These are phyloP conservation scores for Delia radicum DNA, from an alignment of 1,140 invertebrate species.

Conservation along the genomic window DNA sequence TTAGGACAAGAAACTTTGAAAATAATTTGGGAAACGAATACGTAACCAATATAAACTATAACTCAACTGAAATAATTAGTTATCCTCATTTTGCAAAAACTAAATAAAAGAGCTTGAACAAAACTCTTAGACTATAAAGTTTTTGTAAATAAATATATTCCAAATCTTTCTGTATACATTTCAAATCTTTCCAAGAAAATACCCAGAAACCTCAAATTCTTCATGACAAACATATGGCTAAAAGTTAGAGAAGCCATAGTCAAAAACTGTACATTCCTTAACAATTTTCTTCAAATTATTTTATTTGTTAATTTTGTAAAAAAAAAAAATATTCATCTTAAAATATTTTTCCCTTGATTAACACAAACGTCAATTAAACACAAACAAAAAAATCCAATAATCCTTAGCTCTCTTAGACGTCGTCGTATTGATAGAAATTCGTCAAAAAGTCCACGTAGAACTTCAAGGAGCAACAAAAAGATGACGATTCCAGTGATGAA, in stretches of 20 bases:
- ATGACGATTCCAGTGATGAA: conserved; percentile 32
- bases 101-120: too few species aligned
- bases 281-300: background rate
- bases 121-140: too few species aligned
- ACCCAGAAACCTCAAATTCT: background rate
- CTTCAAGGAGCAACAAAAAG: conserved; percentile 20
- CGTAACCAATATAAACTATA: background rate
- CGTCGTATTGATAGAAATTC: conserved; percentile 47
- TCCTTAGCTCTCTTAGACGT: conserved; percentile 48
- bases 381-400: conserved; percentile 21
- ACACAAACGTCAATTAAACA: background rate
- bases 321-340: background rate
- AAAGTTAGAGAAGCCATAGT: too few species aligned
- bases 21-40: background rate
- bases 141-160: too few species aligned
- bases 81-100: too few species aligned
- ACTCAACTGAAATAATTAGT: too few species aligned
- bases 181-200: background rate
- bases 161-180: background rate
- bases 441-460: conserved; percentile 36
- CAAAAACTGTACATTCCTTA: too few species aligned
- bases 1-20: background rate
- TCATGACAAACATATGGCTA: background rate
- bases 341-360: conserved; percentile 6
- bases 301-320: background rate